Evolutionary conservation across 2,888 invertebrate genomes (phyloP), one percentile per base, ranked within the genome.

Genomic region (Meteorus colon): DNA sequence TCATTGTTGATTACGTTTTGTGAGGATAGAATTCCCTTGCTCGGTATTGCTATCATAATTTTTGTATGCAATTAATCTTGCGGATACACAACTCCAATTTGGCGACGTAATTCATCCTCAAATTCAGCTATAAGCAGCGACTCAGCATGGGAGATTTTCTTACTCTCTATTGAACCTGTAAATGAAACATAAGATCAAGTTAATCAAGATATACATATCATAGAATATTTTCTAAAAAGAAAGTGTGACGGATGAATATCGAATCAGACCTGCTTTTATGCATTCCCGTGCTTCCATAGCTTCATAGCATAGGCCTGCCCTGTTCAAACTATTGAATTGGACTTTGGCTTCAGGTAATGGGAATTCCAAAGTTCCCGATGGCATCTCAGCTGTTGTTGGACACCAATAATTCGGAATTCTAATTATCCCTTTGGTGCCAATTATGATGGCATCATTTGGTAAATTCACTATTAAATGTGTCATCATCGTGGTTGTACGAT

Each of bases 251-350:
- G 34, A 34, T 4, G 34, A 34, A 74, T 74, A 74, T 77, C 74
- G 48, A 69, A 45, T 69, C 65, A 73, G 87, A 94, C 94, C 94
- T 89, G 92, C 89, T 77, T 91, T 90, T 55, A 97, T 92, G 84
- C 96, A 95, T 78, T 92, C 91, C 83, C 95, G 92, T 70, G 93
- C 95, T 89, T 96, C 95, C 80, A 93, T 92, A 48, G 96, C 96
- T 90, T 96, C 94, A 86, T 95, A 96, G 78, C 92, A 91, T 67
- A 96, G 90, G 1, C 95, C 96, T 29, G 93, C 93, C 78, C 95
- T 95, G 84, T 96, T 96, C 75, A 88, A 86, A 86, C 93, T 95
- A 86, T 94, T 94, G 78, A 92, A 93, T 76, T 91, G 90, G 76
- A 90, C 90, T 79, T 92, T 91, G 6, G 92, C 92, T 80, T 92